Evolutionary conservation across 2,113 vertebrate species (phyloP), one percentile per base, ranked within the genome.

Genomic region (Myotis yumanensis): DNA sequence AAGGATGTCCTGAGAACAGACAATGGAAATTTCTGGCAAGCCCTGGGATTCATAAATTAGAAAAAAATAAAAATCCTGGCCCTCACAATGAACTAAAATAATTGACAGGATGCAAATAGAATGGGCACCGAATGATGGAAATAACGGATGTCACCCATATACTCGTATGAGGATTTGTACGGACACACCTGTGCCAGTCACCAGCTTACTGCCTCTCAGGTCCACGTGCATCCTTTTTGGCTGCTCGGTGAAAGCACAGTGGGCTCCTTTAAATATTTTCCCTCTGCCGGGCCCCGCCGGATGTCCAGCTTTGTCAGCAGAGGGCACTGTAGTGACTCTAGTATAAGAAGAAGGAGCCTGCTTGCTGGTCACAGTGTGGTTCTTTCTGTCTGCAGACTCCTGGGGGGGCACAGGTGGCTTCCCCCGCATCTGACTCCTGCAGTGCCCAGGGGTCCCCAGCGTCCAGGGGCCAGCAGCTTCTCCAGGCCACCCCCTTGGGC

Each of bases 211-310:
- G 69, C n/a, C 43, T 75, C 73, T 84, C 14, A 46, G n/a, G 25
- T 52, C 16, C 40, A 37, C 57, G 35, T 59, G 46, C 48, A 89
- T 37, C 84, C 79, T 91, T 93, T 90, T 95, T 79, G 64, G 77
- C 72, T 88, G 91, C 79, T 85, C 48, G 62, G 17, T 75, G 66
- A 91, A 89, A 93, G 89, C 37, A 12, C 7, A 37, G 17, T 30
- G 83, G 54, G 32, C 8, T 59, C 71, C 79, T 82, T 86, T 54
- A 69, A 76, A 54, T 77, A 37, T 12, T 48, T 72, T 30, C 30
- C 11, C 30, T 71, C 64, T n/a, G 10, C 64, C 48, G 25, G 22
- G n/a, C 17, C 22, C 14, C 4, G 20, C 6, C 4, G 9, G 72
- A 30, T 51, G 16, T 51, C 37, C 68, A 23, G 3, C 23, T 48